These are phyloP conservation scores for Sarcophaga bullata DNA, from an alignment of 1,140 invertebrate genomes.

Conservation along the genomic window DNA sequence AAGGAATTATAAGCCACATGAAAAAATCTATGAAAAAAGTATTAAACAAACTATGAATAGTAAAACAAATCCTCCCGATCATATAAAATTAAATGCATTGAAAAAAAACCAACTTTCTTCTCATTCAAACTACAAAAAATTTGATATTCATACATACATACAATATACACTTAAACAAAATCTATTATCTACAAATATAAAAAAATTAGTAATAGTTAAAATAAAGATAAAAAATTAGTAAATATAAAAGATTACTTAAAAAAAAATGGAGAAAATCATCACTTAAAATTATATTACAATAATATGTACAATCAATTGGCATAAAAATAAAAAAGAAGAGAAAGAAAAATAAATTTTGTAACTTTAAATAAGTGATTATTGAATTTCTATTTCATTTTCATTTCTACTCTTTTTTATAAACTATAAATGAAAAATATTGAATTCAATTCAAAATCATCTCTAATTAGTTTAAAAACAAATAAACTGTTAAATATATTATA, in stretches of 20 bases:
- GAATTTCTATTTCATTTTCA: constrained; percentile 38
- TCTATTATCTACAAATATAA: too few relatives aligned
- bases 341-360: not conserved
- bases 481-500: not conserved
- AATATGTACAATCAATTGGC: not conserved
- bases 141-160: not conserved
- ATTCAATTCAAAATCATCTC: constrained; percentile 27
- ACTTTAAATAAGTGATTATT: not conserved
- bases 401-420: not conserved
- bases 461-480: not conserved
- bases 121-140: not conserved
- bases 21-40: constrained; percentile 1
- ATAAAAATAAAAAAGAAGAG: not conserved
- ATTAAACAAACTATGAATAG: not conserved
- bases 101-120: not conserved
- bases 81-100: not conserved
- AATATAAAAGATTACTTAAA: not conserved
- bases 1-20: not conserved
- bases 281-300: not conserved
- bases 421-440: constrained; percentile 16
- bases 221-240: not conserved
- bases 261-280: not conserved
- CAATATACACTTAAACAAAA: not conserved
- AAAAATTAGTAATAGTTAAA: not conserved
- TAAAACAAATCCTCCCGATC: not conserved